Percentiles rank a stretch among this genome's conserved stretches.
Conservation (phyloP, 2,113 vertebrate genomes). For the Hyperopisus bebe region DNA sequence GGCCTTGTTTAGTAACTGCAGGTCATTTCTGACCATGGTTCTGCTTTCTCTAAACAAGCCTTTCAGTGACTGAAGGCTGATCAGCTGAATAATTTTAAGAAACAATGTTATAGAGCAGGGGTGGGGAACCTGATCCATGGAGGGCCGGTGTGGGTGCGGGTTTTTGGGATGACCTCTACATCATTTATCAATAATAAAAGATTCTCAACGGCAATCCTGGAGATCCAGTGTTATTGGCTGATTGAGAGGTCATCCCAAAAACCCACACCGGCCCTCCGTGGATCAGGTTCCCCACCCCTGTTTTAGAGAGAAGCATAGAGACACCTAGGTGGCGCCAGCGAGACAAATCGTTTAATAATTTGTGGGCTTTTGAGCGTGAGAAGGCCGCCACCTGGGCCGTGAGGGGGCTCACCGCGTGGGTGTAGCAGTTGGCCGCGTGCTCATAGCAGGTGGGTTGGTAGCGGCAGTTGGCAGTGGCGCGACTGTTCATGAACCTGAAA, state of each 20-base stretch:
- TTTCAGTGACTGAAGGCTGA: neutral
- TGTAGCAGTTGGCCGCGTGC: slow-evolving; percentile 97
- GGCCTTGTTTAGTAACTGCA: neutral
- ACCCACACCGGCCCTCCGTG: no score
- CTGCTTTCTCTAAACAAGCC: neutral
- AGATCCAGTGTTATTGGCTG: no score
- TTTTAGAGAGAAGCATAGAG: neutral
- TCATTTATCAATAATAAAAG: no score
- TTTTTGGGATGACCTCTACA: no score
- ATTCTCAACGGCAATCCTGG: no score
- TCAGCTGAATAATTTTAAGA: neutral
- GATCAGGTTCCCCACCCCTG: no score
- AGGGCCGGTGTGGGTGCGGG: no score
- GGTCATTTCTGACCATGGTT: neutral
- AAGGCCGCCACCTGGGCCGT: neutral
- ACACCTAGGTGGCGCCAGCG: neutral
- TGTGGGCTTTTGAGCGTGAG: neutral
- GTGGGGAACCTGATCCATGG: no score
- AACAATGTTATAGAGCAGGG: neutral
- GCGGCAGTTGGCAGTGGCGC: slow-evolving; percentile 87
- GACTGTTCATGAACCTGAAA: slow-evolving; percentile 94
- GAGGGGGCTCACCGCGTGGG: slow-evolving; percentile 77
- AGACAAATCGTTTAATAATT: neutral
- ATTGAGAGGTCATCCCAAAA: no score
- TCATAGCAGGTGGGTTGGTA: slow-evolving; percentile 96